Evolutionary conservation across 1,140 invertebrate species (phyloP).

Genomic region (Rhyacophila brunnea): DNA sequence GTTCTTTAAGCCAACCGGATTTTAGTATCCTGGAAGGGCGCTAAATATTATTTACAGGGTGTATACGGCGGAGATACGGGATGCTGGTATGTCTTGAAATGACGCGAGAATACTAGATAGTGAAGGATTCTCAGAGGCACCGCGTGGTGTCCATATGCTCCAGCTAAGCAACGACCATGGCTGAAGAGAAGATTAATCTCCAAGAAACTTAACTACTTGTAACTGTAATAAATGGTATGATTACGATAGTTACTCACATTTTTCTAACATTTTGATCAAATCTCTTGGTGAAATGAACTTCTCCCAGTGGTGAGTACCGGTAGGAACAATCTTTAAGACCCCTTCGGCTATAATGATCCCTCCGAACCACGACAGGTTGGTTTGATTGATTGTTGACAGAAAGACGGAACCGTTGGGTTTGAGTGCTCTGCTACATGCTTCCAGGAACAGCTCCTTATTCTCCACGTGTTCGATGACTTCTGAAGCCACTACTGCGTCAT

Average conservation of each 20-base stretch:
- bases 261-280: slow-evolving; percentile 57
- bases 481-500: slow-evolving; percentile 73
- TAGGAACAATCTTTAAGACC: slow-evolving; percentile 61
- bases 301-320: slow-evolving; percentile 77
- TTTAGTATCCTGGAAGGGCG: too few relatives aligned
- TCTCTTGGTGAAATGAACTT: slow-evolving; percentile 73
- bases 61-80: too few relatives aligned
- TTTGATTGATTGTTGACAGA: slow-evolving; percentile 78
- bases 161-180: too few relatives aligned
- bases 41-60: too few relatives aligned
- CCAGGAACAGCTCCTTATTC: slow-evolving; percentile 65
- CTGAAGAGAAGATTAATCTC: not conserved
- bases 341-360: slow-evolving; percentile 68
- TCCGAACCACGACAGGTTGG: slow-evolving; percentile 59
- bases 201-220: not conserved
- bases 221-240: not conserved
- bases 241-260: slow-evolving; percentile 26
- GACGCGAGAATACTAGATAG: not conserved
- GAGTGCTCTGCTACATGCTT: slow-evolving; percentile 57
- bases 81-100: too few relatives aligned
- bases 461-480: slow-evolving; percentile 82
- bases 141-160: too few relatives aligned
- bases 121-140: too few relatives aligned
- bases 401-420: slow-evolving; percentile 76
- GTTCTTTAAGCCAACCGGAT: too few relatives aligned